A percentile compares a stretch with the other conserved stretches of the same genome.
These are phyloP conservation scores for Butorides virescens DNA, from an alignment of 2,113 vertebrate species.

Conservation along the genomic window DNA sequence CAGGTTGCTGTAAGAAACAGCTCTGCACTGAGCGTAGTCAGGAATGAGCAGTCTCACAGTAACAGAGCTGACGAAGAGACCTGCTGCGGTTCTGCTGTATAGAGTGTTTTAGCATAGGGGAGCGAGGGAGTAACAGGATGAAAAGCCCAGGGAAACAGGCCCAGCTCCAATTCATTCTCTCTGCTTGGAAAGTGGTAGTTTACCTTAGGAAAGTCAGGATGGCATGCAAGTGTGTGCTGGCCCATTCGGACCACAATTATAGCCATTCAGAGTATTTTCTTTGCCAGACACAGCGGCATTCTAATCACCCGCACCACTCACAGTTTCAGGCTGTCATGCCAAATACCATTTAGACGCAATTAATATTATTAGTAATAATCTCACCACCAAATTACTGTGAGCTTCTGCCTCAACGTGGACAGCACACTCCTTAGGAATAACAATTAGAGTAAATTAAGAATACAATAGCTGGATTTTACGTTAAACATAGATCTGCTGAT, in stretches of 20 bases:
- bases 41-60: background rate
- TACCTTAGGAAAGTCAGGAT: background rate
- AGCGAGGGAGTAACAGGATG: background rate
- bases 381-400: background rate
- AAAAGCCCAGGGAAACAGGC: background rate
- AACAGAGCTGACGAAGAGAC: background rate
- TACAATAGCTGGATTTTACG: background rate
- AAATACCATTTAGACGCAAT: background rate
- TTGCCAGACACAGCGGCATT: background rate
- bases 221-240: background rate
- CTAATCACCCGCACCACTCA: background rate
- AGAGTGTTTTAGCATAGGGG: fast-evolving
- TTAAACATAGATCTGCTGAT: background rate
- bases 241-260: background rate
- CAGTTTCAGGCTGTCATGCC: background rate
- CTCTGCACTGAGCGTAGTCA: background rate
- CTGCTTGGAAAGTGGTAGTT: background rate
- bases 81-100: background rate
- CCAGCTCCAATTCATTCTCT: background rate
- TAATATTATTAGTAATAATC: background rate
- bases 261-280: background rate
- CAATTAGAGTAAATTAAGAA: background rate
- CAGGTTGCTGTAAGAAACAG: background rate
- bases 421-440: background rate
- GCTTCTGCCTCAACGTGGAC: background rate